Evolutionary conservation across 2,888 invertebrate species (phyloP).

Genomic region (Scaptomyza reducta): DNA sequence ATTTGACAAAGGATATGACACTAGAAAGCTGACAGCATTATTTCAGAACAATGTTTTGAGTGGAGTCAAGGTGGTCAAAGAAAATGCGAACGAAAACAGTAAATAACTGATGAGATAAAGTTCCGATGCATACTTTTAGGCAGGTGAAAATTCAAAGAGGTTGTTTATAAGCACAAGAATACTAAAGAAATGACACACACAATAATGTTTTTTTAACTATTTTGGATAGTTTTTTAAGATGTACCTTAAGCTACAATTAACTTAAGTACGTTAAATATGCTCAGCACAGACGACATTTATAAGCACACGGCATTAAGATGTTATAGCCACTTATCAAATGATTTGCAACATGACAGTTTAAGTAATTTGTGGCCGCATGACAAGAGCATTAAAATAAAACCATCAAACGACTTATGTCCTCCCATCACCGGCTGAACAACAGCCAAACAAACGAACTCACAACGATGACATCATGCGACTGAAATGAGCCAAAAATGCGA

Average conservation of each 20-base stretch:
- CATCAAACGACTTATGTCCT: conserved; percentile 33
- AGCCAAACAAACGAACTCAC: conserved; percentile 23
- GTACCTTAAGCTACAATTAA: too few species aligned
- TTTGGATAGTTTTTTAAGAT: too few species aligned
- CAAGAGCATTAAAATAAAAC: conserved; percentile 44
- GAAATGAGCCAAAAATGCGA: conserved; percentile 53
- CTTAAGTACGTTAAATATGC: not conserved
- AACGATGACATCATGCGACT: conserved; percentile 60
- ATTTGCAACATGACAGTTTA: conserved; percentile 52
- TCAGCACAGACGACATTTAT: not conserved
- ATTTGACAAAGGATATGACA: conserved; percentile 75
- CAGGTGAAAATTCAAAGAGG: not conserved
- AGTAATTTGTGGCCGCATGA: conserved; percentile 43
- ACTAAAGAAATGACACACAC: too few species aligned
- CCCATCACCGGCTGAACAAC: conserved; percentile 11
- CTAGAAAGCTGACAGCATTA: conserved; percentile 61
- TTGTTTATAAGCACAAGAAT: too few species aligned
- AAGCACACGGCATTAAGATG: not conserved
- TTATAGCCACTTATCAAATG: conserved; percentile 16
- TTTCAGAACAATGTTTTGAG: conserved; percentile 30
- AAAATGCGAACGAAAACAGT: not conserved
- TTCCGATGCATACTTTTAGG: conserved; percentile 45
- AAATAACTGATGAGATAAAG: not conserved
- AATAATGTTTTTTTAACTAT: too few species aligned
- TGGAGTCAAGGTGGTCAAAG: conserved; percentile 10